A percentile compares a stretch with the other conserved stretches of the same genome.
phyloP scores from a whole-genome alignment of 2,888 invertebrate genomes.

The Muschampia plurimacula region DNA sequence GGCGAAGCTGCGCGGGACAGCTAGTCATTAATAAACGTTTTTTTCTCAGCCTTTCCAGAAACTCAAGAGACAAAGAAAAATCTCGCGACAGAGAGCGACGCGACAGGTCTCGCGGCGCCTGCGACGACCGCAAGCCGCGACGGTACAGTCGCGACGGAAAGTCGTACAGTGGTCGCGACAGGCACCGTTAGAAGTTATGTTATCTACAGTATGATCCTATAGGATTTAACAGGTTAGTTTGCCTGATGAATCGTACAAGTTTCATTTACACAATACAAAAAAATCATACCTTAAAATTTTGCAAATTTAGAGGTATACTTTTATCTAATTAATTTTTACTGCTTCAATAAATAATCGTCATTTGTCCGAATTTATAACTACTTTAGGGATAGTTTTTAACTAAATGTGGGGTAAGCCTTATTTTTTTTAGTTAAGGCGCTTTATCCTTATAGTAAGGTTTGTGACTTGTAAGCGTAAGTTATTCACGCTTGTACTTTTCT shows the following conservation, averaged over 20 bases:
- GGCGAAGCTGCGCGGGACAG: no score
- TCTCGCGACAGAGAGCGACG: slow-evolving; percentile 72
- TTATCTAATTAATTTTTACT: no score
- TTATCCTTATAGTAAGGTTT: not conserved
- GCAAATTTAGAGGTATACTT: not conserved
- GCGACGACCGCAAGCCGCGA: slow-evolving; percentile 70
- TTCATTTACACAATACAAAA: not conserved
- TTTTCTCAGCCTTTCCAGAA: slow-evolving; percentile 48
- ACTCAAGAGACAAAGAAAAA: slow-evolving; percentile 68
- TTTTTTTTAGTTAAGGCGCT: not conserved
- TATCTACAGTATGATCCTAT: not conserved
- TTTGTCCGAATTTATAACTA: not conserved
- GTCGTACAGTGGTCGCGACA: slow-evolving; percentile 67
- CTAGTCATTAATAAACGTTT: not conserved
- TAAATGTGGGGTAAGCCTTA: not conserved
- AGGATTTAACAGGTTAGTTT: not conserved
- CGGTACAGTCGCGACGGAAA: slow-evolving; percentile 76
- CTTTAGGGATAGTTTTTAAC: not conserved
- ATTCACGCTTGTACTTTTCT: not conserved
- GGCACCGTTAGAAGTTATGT: slow-evolving; percentile 64
- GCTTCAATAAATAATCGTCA: not conserved
- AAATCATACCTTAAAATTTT: not conserved
- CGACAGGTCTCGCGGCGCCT: slow-evolving; percentile 63
- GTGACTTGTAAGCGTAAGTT: not conserved
- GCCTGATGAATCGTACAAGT: slow-evolving; percentile 1